Conservation (phyloP, 2,797 vertebrate genomes). For the Sebastes taczanowskii region DNA sequence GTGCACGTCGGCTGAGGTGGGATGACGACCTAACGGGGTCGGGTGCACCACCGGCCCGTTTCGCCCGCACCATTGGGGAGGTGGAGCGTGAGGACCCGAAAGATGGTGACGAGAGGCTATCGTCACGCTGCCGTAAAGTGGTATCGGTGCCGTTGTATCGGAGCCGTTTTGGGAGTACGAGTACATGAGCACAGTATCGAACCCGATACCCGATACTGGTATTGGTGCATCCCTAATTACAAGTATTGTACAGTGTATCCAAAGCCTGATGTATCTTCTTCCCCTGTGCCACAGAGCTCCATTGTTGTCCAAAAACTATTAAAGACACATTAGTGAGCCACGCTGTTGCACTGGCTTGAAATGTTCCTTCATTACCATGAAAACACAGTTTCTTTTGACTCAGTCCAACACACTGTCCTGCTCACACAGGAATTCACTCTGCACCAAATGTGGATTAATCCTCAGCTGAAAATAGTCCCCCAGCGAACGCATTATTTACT, state of each 20-base stretch:
- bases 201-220: too few species aligned
- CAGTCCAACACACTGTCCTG: background rate
- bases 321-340: background rate
- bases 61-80: too few species aligned
- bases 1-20: too few species aligned
- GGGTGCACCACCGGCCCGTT: too few species aligned
- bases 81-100: too few species aligned
- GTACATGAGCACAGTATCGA: too few species aligned
- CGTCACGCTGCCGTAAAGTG: too few species aligned
- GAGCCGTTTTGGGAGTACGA: too few species aligned
- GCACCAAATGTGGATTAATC: background rate
- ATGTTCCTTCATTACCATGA: background rate
- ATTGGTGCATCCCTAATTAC: too few species aligned
- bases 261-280: background rate
- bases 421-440: background rate
- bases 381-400: background rate
- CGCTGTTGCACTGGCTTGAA: background rate
- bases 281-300: background rate
- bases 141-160: too few species aligned
- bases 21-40: too few species aligned
- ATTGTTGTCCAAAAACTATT: background rate
- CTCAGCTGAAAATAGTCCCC: background rate
- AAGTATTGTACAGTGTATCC: background rate
- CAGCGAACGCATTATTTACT: background rate
- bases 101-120: too few species aligned